Percentiles rank a stretch among this genome's conserved stretches.
These are phyloP conservation scores for Artemia sinica DNA, from an alignment of 2,888 invertebrate species.

Conservation along the genomic window DNA sequence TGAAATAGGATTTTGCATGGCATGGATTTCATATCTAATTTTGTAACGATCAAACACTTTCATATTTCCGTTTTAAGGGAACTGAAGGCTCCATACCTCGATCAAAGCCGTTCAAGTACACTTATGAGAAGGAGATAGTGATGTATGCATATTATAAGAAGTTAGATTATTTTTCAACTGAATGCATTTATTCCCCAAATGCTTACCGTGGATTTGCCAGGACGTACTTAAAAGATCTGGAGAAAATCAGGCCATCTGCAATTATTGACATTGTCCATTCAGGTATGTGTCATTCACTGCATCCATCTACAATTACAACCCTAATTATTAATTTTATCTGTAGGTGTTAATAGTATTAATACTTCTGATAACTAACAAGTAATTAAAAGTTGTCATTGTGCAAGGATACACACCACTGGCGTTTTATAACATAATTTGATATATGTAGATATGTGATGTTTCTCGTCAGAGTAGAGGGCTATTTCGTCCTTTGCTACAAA, in stretches of 20 bases:
- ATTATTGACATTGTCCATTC: conserved; percentile 88
- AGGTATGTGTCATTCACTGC: conserved; percentile 36
- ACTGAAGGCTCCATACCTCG: conserved; percentile 65
- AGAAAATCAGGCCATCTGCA: conserved; percentile 71
- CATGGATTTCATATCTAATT: too few species aligned
- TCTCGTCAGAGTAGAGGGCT: too few species aligned
- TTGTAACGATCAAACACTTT: too few species aligned
- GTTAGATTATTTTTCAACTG: conserved; percentile 92
- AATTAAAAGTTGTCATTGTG: neutral
- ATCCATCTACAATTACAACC: neutral
- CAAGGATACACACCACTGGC: neutral
- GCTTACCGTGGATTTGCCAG: conserved; percentile 86
- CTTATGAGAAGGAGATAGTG: conserved; percentile 97
- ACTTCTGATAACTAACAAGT: neutral
- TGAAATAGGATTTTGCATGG: too few species aligned
- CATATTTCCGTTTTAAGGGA: conserved; percentile 33
- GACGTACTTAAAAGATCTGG: conserved; percentile 78
- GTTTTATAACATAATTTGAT: too few species aligned
- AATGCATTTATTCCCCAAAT: conserved; percentile 95
- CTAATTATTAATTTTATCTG: conserved; percentile 3
- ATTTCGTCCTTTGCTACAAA: too few species aligned
- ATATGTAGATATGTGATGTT: too few species aligned
- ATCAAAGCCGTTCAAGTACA: conserved; percentile 89
- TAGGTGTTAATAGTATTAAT: conserved; percentile 5
- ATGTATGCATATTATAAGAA: conserved; percentile 97